Evolutionary conservation across 2,113 vertebrate genomes (phyloP).

Genomic region (Strigops habroptila): DNA sequence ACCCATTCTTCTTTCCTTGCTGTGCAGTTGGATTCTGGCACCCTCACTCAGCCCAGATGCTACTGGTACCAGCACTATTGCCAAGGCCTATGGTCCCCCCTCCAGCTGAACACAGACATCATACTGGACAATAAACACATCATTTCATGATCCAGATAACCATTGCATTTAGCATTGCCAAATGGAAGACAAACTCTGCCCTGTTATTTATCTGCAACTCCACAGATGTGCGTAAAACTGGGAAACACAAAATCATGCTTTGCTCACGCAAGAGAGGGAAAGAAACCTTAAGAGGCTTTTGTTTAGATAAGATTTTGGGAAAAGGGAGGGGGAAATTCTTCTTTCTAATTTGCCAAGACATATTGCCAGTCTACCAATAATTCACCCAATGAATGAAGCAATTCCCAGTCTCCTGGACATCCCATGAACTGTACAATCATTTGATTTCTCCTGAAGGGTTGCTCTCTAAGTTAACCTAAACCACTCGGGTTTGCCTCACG

Average conservation of each 20-base stretch:
- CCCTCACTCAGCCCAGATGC: not conserved
- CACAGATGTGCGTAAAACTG: not conserved
- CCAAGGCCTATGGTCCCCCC: not conserved
- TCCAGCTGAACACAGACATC: not conserved
- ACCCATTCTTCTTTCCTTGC: not conserved
- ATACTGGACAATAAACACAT: not conserved
- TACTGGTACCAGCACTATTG: not conserved
- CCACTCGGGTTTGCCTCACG: not conserved
- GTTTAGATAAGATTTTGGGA: not conserved
- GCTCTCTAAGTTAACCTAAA: not conserved
- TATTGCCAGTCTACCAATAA: not conserved
- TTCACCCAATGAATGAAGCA: not conserved
- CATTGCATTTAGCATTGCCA: not conserved
- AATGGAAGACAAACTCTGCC: not conserved
- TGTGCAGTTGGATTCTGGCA: not conserved
- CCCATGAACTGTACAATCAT: rapidly evolving
- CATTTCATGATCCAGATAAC: not conserved
- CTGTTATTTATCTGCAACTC: not conserved
- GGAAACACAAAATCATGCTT: not conserved
- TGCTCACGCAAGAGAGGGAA: not conserved
- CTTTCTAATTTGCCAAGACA: not conserved
- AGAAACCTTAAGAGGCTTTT: not conserved
- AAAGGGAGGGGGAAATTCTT: not conserved
- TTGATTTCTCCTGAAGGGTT: not conserved
- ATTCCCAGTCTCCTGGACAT: not conserved